Percentiles rank a stretch among this genome's conserved stretches.
phyloP scores from a whole-genome alignment of 2,888 invertebrate species.

The Gari tellinella region DNA sequence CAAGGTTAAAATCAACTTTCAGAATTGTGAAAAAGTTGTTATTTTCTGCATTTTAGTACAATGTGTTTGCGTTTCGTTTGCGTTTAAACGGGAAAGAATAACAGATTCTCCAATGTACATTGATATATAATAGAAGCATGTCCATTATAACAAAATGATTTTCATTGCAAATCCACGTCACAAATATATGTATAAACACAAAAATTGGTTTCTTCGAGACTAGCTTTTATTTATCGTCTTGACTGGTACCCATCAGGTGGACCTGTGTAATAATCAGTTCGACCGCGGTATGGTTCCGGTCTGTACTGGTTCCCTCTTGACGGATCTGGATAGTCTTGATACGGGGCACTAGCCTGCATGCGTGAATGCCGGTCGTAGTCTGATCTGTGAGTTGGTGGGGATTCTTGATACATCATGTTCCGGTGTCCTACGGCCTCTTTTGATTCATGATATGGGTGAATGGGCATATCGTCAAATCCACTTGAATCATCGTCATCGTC shows the following conservation, averaged over 20 bases:
- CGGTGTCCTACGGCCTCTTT: constrained; percentile 29
- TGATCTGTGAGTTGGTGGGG: constrained; percentile 9
- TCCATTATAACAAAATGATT: too few relatives aligned
- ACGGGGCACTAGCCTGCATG: background rate
- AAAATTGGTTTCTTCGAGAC: too few relatives aligned
- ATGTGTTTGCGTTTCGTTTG: too few relatives aligned
- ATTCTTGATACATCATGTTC: constrained; percentile 27
- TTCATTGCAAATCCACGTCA: too few relatives aligned
- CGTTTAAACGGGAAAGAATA: too few relatives aligned
- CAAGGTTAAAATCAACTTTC: too few relatives aligned
- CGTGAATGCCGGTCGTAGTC: background rate
- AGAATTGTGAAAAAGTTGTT: too few relatives aligned
- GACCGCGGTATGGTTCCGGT: constrained; percentile 43
- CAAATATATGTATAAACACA: too few relatives aligned
- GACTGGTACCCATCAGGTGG: constrained; percentile 51
- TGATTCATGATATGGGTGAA: constrained; percentile 49
- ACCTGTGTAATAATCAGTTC: constrained; percentile 47
- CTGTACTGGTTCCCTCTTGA: constrained; percentile 20
- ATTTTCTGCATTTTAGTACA: too few relatives aligned
- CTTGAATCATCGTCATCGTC: constrained; percentile 26
- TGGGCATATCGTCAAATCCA: constrained; percentile 45
- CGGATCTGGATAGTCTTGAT: background rate
- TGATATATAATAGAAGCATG: too few relatives aligned
- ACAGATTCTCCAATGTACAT: too few relatives aligned
- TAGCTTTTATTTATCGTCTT: too few relatives aligned